phyloP scores from a whole-genome alignment of 2,888 invertebrate genomes.

The Stenolophus ochropezus region DNA sequence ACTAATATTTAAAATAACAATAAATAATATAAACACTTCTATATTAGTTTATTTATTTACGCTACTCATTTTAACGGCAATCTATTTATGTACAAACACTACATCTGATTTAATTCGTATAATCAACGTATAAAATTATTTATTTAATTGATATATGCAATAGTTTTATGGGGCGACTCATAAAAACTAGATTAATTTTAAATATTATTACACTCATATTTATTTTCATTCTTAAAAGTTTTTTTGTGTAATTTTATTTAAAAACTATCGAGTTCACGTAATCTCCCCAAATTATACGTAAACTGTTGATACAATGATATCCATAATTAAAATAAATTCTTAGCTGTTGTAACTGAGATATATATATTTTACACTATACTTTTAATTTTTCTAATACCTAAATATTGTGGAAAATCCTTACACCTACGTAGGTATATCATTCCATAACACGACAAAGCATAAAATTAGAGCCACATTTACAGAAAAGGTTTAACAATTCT shows the following conservation, averaged over 20 bases:
- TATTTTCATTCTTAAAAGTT: not conserved
- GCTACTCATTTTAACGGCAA: slow-evolving; percentile 45
- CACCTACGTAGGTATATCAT: slow-evolving; percentile 40
- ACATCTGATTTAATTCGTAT: slow-evolving; percentile 39
- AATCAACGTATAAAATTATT: slow-evolving; percentile 52
- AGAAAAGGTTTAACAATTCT: slow-evolving; percentile 7
- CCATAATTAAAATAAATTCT: slow-evolving; percentile 38
- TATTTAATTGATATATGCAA: slow-evolving; percentile 33
- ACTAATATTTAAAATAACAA: slow-evolving; percentile 46
- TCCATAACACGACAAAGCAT: slow-evolving; percentile 30
- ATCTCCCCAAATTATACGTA: not conserved
- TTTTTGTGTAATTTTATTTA: not conserved
- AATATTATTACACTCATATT: not conserved
- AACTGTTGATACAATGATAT: slow-evolving; percentile 30
- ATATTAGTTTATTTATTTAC: slow-evolving; percentile 49
- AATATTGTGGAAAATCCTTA: slow-evolving; percentile 48
- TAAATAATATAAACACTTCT: too few relatives aligned
- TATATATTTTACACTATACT: slow-evolving; percentile 25
- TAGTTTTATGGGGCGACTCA: not conserved
- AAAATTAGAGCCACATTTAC: slow-evolving; percentile 12
- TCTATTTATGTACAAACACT: slow-evolving; percentile 54
- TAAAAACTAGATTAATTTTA: not conserved
- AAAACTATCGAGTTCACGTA: too few relatives aligned
- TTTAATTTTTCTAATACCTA: slow-evolving; percentile 25
- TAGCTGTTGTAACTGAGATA: slow-evolving; percentile 15